Percentiles rank a stretch among this genome's conserved stretches.
Evolutionary conservation across 2,888 invertebrate genomes (phyloP).

Genomic region (Hirtodrosophila confusa): DNA sequence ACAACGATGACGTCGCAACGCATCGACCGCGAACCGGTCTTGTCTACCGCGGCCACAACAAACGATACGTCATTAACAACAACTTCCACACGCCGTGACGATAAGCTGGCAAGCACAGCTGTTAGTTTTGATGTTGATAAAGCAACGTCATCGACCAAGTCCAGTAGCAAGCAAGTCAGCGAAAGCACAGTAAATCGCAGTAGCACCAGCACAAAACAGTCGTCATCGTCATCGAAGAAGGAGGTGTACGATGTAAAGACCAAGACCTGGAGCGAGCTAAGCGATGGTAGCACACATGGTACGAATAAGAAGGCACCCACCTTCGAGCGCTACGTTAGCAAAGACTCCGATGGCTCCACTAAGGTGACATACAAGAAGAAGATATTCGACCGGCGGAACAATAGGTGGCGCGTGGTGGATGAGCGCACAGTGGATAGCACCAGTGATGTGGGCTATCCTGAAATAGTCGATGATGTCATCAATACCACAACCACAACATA

Average conservation of each 20-base stretch:
- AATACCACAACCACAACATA: slow-evolving; percentile 84
- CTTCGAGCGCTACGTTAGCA: slow-evolving; percentile 83
- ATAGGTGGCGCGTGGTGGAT: slow-evolving; percentile 85
- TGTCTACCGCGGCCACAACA: slow-evolving; percentile 56
- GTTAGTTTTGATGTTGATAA: slow-evolving; percentile 35
- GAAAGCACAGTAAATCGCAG: slow-evolving; percentile 58
- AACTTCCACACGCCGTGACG: slow-evolving; percentile 39
- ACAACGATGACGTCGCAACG: slow-evolving; percentile 61
- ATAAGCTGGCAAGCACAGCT: slow-evolving; percentile 53
- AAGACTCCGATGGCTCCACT: slow-evolving; percentile 82
- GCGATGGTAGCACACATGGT: slow-evolving; percentile 49
- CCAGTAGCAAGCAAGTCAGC: slow-evolving; percentile 54
- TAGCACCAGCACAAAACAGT: slow-evolving; percentile 63
- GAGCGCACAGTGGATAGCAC: slow-evolving; percentile 85
- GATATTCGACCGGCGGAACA: slow-evolving; percentile 83
- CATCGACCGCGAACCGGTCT: slow-evolving; percentile 55
- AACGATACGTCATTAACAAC: slow-evolving; percentile 58
- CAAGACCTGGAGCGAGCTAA: slow-evolving; percentile 83
- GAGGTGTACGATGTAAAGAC: slow-evolving; percentile 84
- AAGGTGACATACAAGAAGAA: slow-evolving; percentile 84
- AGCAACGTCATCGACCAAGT: slow-evolving; percentile 25
- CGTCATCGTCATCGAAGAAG: slow-evolving; percentile 74
- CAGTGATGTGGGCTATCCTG: slow-evolving; percentile 82
- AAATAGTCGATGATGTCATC: slow-evolving; percentile 84
- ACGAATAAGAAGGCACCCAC: slow-evolving; percentile 79